Base-by-base conservation (phyloP, 35 echinoderm and acorn worm species). In the Strongylocentrotus purpuratus region DNA sequence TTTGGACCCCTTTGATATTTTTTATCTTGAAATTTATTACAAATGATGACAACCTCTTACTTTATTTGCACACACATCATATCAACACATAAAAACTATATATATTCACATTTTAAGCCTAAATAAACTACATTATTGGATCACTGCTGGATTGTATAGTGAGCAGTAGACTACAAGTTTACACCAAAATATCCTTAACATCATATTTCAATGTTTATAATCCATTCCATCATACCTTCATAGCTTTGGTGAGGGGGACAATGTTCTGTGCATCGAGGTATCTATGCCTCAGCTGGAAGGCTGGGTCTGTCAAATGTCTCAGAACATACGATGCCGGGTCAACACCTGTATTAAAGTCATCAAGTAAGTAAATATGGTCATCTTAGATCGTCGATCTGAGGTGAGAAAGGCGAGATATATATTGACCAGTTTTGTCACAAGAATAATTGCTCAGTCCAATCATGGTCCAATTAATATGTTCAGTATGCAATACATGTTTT, bases 221-320 rank as follows among this genome's bases (percentile, higher is more conserved):
- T 28, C 28, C 1, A 35, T 94, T 28, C 15, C 58, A 70, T 22
- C 96, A 45, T 89, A 98, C 97, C 90, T 92, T 95, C 48, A 98
- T 92, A 31, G 97, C 97, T 95, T 91, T 96, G 25, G 97, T 96
- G 32, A 98, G 94, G 33, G 97, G 97, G 11, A 96, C 52, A 17
- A 97, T 46, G 2, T 91, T 94, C 85, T 94, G 78, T n/a, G 94
- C 41, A 46, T 95, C 92, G 14, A 98, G 50, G 92, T 98, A 98
- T 0, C 95, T 88, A 91, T 98, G 97, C 31, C 97, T 70, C 94
- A 98, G 86, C 15, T 46, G 94, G 20, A 98, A 97, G 8, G 90
- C 61, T n/a, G 96, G 95, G 9, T 97, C 95, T 41, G 92, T 60
- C 10, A 98, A 93, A 90, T 98, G 94, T 31, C 96, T 95, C 20